Evolutionary conservation across 2,113 vertebrate genomes (phyloP).

Genomic region (Cottus gobio): DNA sequence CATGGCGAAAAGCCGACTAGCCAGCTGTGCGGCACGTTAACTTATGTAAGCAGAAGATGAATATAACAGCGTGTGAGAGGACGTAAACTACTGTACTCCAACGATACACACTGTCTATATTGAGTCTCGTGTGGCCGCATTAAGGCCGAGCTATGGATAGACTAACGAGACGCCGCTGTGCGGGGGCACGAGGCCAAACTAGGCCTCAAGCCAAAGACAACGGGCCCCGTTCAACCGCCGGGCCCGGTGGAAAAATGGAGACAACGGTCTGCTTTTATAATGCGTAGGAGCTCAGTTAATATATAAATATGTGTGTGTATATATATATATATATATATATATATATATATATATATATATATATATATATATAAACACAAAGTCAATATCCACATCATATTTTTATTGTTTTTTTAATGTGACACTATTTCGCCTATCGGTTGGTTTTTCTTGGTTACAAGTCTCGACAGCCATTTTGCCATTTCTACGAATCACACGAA

Average conservation of each 20-base stretch:
- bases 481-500: conserved; percentile 41
- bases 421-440: background rate
- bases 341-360: too few relatives aligned
- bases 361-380: too few relatives aligned
- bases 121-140: accelerated
- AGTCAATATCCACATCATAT: accelerated
- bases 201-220: conserved; percentile 67
- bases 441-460: background rate
- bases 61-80: background rate
- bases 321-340: too few relatives aligned
- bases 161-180: conserved; percentile 45
- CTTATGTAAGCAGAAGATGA: background rate
- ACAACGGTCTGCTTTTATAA: accelerated
- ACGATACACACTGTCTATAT: accelerated
- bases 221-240: background rate
- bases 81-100: too few relatives aligned
- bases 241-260: background rate
- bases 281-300: accelerated
- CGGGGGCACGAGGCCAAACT: conserved; percentile 73
- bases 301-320: too few relatives aligned
- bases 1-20: conserved; percentile 72
- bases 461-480: conserved; percentile 49
- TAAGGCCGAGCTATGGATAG: background rate
- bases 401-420: too few relatives aligned
- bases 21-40: conserved; percentile 3